phyloP scores from a whole-genome alignment of 2,888 invertebrate species.

The Drosophila percnosoma region DNA sequence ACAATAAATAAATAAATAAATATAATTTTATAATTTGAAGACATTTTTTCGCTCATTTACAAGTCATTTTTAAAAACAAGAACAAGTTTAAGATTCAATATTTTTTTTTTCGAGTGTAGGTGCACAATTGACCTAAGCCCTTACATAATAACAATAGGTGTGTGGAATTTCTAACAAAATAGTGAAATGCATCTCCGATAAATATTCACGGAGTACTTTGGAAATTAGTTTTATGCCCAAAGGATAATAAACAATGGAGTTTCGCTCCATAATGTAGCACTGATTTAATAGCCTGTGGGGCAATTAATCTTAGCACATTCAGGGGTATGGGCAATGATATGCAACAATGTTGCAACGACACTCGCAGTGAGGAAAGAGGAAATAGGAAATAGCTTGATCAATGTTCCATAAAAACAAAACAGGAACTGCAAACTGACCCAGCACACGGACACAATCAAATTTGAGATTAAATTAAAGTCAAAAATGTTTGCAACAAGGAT shows the following conservation, averaged over 20 bases:
- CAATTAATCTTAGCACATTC: background rate
- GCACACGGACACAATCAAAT: background rate
- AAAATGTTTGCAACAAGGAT: background rate
- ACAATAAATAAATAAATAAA: background rate
- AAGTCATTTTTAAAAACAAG: background rate
- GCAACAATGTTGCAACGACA: background rate
- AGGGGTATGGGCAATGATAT: background rate
- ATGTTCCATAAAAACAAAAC: background rate
- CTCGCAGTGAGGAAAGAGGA: background rate
- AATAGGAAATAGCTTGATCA: background rate
- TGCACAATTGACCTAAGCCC: background rate
- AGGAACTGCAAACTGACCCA: slow-evolving; percentile 1
- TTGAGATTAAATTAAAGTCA: background rate
- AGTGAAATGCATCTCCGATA: background rate
- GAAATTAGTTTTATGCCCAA: background rate
- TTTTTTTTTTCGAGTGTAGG: background rate
- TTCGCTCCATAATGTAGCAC: background rate
- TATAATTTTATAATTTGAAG: background rate
- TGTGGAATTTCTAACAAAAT: background rate
- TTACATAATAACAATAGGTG: background rate
- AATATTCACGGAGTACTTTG: background rate
- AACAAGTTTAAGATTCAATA: rapidly evolving
- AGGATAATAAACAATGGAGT: slow-evolving; percentile 1
- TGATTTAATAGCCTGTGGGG: background rate
- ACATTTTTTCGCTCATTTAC: background rate